Percentiles rank a stretch among this genome's conserved stretches.
phyloP scores from a whole-genome alignment of 2,797 vertebrate species.

The Glossophaga mutica region DNA sequence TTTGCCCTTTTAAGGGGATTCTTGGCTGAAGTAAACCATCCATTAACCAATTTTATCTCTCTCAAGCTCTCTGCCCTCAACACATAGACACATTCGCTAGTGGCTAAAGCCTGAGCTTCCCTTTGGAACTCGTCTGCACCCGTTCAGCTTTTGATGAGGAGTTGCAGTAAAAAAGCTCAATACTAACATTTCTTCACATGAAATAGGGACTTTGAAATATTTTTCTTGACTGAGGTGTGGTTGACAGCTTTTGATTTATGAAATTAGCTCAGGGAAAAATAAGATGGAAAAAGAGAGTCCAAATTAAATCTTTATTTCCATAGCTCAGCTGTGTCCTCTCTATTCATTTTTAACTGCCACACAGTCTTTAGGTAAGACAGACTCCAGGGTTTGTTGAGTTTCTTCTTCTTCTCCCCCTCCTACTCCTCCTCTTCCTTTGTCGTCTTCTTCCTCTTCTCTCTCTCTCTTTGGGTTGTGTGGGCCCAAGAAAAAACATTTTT shows the following conservation, averaged over 20 bases:
- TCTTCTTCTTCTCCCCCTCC: neutral
- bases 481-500: neutral
- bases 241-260: constrained; percentile 55
- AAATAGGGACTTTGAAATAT: constrained; percentile 21
- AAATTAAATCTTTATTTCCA: constrained; percentile 50
- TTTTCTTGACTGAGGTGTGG: constrained; percentile 57
- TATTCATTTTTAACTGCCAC: neutral
- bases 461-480: neutral
- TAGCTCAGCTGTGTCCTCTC: neutral
- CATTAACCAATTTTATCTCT: constrained; percentile 14
- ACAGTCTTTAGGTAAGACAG: neutral
- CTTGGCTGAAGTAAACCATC: constrained; percentile 58
- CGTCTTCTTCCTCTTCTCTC: neutral
- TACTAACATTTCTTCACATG: constrained; percentile 46
- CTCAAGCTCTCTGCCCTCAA: neutral
- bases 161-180: constrained; percentile 57
- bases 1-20: constrained; percentile 78
- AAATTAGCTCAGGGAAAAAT: constrained; percentile 49
- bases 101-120: neutral
- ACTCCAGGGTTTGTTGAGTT: neutral
- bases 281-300: constrained; percentile 34
- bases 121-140: neutral
- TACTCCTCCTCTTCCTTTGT: neutral
- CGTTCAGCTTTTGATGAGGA: neutral
- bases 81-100: neutral